These are phyloP conservation scores for Elaeidobius kamerunicus DNA, from an alignment of 2,888 invertebrate genomes.

Conservation along the genomic window DNA sequence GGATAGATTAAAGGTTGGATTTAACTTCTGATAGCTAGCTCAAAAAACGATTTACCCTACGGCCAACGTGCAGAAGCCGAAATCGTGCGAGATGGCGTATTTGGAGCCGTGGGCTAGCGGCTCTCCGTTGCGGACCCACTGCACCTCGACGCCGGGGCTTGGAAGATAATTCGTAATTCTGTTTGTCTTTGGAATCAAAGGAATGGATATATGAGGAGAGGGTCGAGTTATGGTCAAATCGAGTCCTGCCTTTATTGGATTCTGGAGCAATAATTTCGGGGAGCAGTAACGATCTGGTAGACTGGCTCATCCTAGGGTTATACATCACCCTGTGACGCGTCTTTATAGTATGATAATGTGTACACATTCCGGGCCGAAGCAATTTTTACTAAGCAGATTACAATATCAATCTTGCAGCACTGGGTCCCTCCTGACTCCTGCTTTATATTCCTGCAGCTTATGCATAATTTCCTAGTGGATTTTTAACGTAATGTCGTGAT, in stretches of 20 bases:
- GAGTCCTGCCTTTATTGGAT: too few relatives aligned
- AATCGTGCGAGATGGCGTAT: too few relatives aligned
- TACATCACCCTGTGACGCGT: conserved; percentile 52
- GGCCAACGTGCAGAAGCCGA: too few relatives aligned
- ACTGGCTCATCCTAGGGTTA: conserved; percentile 45
- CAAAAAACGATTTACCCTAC: neutral
- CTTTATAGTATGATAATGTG: conserved; percentile 54
- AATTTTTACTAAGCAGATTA: conserved; percentile 53
- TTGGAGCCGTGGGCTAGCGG: too few relatives aligned
- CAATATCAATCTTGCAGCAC: conserved; percentile 49
- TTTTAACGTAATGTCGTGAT: conserved; percentile 21
- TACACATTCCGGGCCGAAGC: conserved; percentile 50
- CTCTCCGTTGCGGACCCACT: too few relatives aligned
- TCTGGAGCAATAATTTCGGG: too few relatives aligned
- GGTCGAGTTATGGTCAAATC: too few relatives aligned
- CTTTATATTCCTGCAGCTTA: conserved; percentile 31
- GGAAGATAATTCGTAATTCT: too few relatives aligned
- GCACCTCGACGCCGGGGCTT: too few relatives aligned
- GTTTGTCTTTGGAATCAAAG: too few relatives aligned
- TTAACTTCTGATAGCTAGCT: too few relatives aligned
- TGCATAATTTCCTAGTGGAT: conserved; percentile 29
- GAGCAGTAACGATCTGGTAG: conserved; percentile 45
- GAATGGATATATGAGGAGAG: too few relatives aligned
- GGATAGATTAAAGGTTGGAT: neutral
- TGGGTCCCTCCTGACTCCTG: conserved; percentile 30